Base-by-base conservation (phyloP, 2,888 invertebrate genomes). In the Athalia cordata region DNA sequence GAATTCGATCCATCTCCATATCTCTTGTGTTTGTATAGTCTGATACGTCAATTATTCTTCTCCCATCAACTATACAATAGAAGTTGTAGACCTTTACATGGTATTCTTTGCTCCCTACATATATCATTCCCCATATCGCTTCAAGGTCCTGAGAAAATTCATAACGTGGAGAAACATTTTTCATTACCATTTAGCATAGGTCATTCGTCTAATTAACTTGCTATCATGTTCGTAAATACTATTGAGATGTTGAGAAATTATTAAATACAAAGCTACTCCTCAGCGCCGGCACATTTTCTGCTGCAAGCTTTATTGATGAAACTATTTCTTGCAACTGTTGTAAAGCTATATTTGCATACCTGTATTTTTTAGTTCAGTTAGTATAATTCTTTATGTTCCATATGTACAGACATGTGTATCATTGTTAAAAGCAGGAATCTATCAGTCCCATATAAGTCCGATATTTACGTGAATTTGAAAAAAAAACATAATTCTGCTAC, bases 51-150 rank as follows among this genome's bases (percentile, higher is more conserved):
- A 43, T 43, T 52, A 70, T 7, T 70, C 29, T 67, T 43, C 11
- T 62, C 57, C n/a, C 55, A 70, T 15, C 55, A 57, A 55, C 70
- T 70, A 55, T 57, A 70, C 70, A 15, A 70, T 11, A 13, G 70
- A 52, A 11, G 43, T n/a, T 11, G 4, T 43, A 13, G 55, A 45
- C 7, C 43, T 57, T 55, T 45, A 5, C 43, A 43, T 45, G 9
- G 43, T 57, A 70, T 52, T 55, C 52, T 70, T 55, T 70, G 49
- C 8, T 67, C 67, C 8, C 8, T 49, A 49, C 29, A 29, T 29
- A 29, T 29, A 13, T 52, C 67, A 49, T 49, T 9, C 1, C n/a
- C 50, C n/a, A 55, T 55, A 55, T 43, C n/a, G n/a, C 7, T 52
- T 11, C n/a, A 62, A 1, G 11, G 29, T 29, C 70, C 43, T 43